These are phyloP conservation scores for Nasonia oneida DNA, from an alignment of 2,888 invertebrate genomes.

Conservation along the genomic window DNA sequence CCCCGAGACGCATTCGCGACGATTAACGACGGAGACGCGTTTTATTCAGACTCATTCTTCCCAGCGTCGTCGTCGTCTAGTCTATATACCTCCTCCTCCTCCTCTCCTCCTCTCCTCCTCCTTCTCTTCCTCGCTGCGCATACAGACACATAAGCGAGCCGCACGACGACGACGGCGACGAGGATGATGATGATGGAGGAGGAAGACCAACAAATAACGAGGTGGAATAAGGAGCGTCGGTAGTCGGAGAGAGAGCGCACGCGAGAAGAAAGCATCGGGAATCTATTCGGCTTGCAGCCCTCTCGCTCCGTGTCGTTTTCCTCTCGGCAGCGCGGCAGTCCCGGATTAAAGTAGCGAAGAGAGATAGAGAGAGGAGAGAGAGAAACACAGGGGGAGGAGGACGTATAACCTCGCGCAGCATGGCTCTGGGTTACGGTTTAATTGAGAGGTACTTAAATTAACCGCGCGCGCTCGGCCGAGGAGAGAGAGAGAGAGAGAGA, in stretches of 20 bases:
- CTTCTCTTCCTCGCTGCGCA: neutral
- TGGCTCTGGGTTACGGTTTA: constrained; percentile 60
- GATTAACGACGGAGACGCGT: constrained; percentile 65
- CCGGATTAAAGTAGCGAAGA: constrained; percentile 51
- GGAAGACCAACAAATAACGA: constrained; percentile 58
- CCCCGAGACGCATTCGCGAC: constrained; percentile 57
- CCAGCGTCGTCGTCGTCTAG: constrained; percentile 10
- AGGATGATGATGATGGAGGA: constrained; percentile 51
- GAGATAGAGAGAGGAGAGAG: neutral
- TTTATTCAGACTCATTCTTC: constrained; percentile 61
- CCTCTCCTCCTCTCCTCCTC: too few species aligned
- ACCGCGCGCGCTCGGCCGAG: constrained; percentile 52
- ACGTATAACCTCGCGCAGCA: constrained; percentile 49
- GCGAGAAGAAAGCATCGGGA: constrained; percentile 55
- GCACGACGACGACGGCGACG: constrained; percentile 33
- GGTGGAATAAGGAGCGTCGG: constrained; percentile 49
- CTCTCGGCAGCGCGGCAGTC: neutral
- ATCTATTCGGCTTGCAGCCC: constrained; percentile 47
- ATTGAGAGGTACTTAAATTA: constrained; percentile 65
- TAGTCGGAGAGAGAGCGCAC: neutral
- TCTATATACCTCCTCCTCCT: neutral
- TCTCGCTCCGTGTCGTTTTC: constrained; percentile 35
- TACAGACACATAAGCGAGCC: constrained; percentile 17
- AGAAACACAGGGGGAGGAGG: neutral
- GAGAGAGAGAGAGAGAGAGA: neutral